These are phyloP conservation scores for Smithornis capensis DNA, from an alignment of 2,113 vertebrate genomes.

Conservation along the genomic window DNA sequence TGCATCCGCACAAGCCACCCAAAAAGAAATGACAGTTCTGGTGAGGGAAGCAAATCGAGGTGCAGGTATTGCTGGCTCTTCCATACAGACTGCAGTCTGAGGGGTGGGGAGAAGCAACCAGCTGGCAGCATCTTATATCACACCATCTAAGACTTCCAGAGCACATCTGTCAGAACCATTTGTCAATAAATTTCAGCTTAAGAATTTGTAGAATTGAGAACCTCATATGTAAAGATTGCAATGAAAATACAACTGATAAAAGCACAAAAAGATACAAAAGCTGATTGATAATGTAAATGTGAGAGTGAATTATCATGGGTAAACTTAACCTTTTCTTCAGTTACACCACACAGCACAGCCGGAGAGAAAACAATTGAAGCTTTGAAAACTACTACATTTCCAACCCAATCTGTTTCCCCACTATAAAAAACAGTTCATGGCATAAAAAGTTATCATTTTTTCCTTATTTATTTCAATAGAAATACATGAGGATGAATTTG, in stretches of 20 bases:
- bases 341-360: constrained; percentile 10
- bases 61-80: not conserved
- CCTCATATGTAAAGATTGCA: constrained; percentile 28
- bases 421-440: not conserved
- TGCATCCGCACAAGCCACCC: accelerated
- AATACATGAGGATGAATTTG: not conserved
- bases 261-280: constrained; percentile 34
- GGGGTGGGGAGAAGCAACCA: not conserved
- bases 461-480: constrained; percentile 1
- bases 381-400: not conserved
- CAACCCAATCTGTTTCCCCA: constrained; percentile 9
- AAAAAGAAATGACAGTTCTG: not conserved
- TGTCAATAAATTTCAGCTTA: constrained; percentile 12
- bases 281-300: constrained; percentile 52
- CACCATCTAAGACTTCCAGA: not conserved
- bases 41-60: not conserved
- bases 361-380: constrained; percentile 13
- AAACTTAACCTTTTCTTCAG: constrained; percentile 56
- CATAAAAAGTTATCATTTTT: not conserved
- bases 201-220: constrained; percentile 23
- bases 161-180: constrained; percentile 28
- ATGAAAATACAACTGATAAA: constrained; percentile 46
- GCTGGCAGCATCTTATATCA: constrained; percentile 15
- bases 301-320: constrained; percentile 38
- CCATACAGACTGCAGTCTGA: not conserved